These are phyloP conservation scores for Uria lomvia DNA, from an alignment of 2,113 vertebrate species.

Conservation along the genomic window DNA sequence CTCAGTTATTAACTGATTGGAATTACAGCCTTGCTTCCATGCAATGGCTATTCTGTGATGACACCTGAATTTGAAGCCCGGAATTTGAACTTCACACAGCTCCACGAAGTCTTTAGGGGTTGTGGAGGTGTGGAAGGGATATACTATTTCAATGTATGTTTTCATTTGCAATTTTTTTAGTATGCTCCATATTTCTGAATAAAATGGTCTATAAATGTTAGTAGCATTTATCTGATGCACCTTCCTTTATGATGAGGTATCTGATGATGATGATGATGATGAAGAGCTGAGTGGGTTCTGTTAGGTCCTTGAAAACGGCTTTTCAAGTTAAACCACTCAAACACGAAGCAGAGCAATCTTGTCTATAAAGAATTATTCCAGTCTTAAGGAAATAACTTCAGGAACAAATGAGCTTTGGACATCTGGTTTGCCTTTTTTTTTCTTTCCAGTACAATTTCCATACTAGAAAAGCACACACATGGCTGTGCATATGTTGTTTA, in stretches of 20 bases:
- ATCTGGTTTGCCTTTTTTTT: constrained; percentile 25
- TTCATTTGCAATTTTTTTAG: not conserved
- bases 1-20: constrained; percentile 1
- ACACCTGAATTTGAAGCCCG: not conserved
- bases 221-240: not conserved
- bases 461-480: constrained; percentile 36
- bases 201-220: not conserved
- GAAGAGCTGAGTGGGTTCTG: not conserved
- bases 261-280: not conserved
- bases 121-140: not conserved
- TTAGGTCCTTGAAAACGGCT: not conserved
- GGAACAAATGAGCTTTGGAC: constrained; percentile 36
- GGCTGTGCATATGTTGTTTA: constrained; percentile 60
- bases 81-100: not conserved
- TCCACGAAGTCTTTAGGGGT: not conserved
- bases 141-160: not conserved
- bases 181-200: not conserved
- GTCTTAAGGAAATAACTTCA: constrained; percentile 37
- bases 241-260: not conserved
- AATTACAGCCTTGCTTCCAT: not conserved
- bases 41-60: not conserved
- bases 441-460: constrained; percentile 2
- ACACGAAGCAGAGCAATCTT: not conserved
- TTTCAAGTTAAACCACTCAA: not conserved
- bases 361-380: not conserved